A percentile compares a stretch with the other conserved stretches of the same genome.
Conservation (phyloP, 2,113 vertebrate genomes). For the Rallus limicola region DNA sequence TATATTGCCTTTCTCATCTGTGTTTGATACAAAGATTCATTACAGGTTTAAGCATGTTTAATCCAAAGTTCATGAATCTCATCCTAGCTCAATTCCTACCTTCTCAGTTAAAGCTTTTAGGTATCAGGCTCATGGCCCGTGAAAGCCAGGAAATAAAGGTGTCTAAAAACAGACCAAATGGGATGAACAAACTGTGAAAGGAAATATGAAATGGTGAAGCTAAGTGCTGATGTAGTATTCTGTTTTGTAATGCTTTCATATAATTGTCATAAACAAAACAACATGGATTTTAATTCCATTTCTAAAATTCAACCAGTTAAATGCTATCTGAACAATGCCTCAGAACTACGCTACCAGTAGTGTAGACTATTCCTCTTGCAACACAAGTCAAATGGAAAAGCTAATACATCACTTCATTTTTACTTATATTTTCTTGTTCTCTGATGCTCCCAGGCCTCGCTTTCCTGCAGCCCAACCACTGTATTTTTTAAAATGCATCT, state of each 20-base stretch:
- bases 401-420: neutral
- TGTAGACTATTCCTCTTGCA: neutral
- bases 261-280: neutral
- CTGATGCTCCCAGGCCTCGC: neutral
- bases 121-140: neutral
- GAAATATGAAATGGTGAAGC: neutral
- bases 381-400: neutral
- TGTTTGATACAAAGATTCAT: neutral
- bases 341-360: neutral
- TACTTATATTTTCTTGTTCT: neutral
- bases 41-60: neutral
- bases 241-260: neutral
- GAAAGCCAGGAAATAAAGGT: neutral
- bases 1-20: neutral
- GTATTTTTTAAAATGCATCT: neutral
- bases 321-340: neutral
- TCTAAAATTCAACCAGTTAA: neutral
- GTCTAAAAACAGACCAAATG: neutral
- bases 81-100: neutral
- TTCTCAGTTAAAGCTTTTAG: neutral
- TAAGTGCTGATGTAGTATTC: neutral
- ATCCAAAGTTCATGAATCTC: neutral
- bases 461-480: neutral
- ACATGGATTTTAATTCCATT: neutral
- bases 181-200: neutral